Evolutionary conservation across 2,113 vertebrate genomes (phyloP), one percentile per base, ranked within the genome.

Genomic region (Barbus barbus): DNA sequence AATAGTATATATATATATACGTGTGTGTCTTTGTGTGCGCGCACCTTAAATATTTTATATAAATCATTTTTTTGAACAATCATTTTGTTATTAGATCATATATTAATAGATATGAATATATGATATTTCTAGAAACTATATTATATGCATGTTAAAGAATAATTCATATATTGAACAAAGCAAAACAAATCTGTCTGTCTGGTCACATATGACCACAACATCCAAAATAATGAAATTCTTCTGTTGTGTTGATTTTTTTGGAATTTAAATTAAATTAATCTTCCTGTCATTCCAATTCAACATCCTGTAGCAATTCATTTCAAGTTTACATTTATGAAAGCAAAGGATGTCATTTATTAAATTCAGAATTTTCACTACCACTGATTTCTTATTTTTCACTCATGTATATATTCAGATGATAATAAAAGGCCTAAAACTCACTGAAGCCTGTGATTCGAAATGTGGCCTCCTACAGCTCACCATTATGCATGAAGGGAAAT

Each of bases 341-440:
- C 63, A 33, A 67, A 65, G 16, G 63, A 65, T 31, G 26, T 1
- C 14, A 33, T 8, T 67, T 20, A 2, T 9, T 67, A 4, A 20
- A 28, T 18, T 31, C 26, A 3, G 28, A 65, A 9, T 33, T 65
- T 65, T 67, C 63, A 20, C 16, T 33, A 20, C 28, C 28, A 33
- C 63, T 9, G 53, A 58, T 22, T 58, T 58, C 11, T n/a, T n/a
- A 69, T 69, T 46, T 53, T 56, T 28, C 16, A 18, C 44, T 74
- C 38, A 60, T 41, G 56, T 36, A 11, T 24, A 58, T 31, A 51
- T 31, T 36, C 75, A 78, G 22, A 78, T n/a, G 5, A 63, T 26
- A 46, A 63, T 63, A 20, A 79, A 79, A 61, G 6, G 72, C 41
- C 24, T 22, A 22, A 48, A 75, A 48, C 24, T 79, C 77, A 13